These are phyloP conservation scores for Nudaria mundana DNA, from an alignment of 2,888 invertebrate species.

Conservation along the genomic window DNA sequence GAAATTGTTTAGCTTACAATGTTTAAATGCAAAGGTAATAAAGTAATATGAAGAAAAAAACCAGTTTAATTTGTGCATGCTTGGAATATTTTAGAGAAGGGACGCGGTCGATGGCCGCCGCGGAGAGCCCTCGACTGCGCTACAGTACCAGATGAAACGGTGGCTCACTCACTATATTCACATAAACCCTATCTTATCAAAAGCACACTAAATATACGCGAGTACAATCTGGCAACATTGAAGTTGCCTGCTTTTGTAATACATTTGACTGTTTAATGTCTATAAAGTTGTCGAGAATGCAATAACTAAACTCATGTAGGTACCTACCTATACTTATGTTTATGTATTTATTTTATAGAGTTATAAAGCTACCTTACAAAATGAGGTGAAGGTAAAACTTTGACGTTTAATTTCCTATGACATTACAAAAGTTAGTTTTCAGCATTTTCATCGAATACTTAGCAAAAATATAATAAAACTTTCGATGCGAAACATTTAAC, in stretches of 20 bases:
- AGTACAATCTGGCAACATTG: constrained; percentile 17
- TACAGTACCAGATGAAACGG: constrained; percentile 22
- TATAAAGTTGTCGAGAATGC: constrained; percentile 1
- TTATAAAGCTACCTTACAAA: not conserved
- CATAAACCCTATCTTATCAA: constrained; percentile 30
- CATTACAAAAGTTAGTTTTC: constrained; percentile 16
- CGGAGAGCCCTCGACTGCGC: constrained; percentile 32
- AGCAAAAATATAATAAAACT: constrained; percentile 30
- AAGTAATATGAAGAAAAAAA: constrained; percentile 68
- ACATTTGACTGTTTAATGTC: constrained; percentile 19
- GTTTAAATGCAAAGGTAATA: constrained; percentile 71
- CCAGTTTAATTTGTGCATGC: constrained; percentile 80
- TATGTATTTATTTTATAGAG: not conserved
- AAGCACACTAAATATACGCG: constrained; percentile 17
- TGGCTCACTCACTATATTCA: constrained; percentile 12
- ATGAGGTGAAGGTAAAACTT: not conserved
- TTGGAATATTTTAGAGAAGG: constrained; percentile 76
- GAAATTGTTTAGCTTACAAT: constrained; percentile 48
- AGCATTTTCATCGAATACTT: constrained; percentile 21
- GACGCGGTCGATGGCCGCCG: constrained; percentile 73
- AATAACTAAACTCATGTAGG: too few species aligned
- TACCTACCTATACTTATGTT: too few species aligned
- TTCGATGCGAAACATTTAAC: constrained; percentile 45
- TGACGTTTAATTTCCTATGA: not conserved
- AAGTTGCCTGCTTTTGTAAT: constrained; percentile 18